Conservation (phyloP, 2,113 vertebrate species). For the Epinephelus fuscoguttatus region DNA sequence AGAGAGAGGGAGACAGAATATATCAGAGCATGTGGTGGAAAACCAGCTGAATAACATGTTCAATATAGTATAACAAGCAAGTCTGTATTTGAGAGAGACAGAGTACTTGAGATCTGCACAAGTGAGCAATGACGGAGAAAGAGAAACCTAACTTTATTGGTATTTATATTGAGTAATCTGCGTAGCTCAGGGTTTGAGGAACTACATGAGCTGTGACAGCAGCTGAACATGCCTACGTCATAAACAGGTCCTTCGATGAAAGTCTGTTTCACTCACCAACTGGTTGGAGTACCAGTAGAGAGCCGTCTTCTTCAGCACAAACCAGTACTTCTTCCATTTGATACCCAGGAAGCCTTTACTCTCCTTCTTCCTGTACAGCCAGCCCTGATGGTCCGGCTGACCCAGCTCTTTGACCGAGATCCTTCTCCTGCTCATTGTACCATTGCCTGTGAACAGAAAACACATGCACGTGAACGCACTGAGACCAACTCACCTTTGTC, state of each 20-base stretch:
- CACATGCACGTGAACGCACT: neutral
- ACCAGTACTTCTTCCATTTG: slow-evolving; percentile 99
- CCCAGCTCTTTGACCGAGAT: slow-evolving; percentile 96
- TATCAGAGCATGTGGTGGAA: neutral
- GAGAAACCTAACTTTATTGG: neutral
- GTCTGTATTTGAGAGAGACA: neutral
- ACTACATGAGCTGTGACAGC: neutral
- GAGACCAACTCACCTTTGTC: neutral
- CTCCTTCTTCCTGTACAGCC: slow-evolving; percentile 97
- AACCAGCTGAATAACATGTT: too few species aligned
- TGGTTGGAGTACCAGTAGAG: slow-evolving; percentile 96
- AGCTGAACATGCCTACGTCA: neutral
- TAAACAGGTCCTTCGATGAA: neutral
- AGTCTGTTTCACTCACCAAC: slow-evolving; percentile 86
- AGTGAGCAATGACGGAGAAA: neutral
- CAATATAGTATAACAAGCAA: neutral
- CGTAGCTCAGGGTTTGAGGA: neutral
- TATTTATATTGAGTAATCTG: neutral
- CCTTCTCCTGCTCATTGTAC: slow-evolving; percentile 94
- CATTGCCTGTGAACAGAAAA: slow-evolving; percentile 84
- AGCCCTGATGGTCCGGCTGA: slow-evolving; percentile 93
- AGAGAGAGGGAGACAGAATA: neutral
- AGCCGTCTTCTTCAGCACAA: slow-evolving; percentile 92
- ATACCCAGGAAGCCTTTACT: slow-evolving; percentile 93
- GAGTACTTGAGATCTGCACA: neutral